A percentile compares a stretch with the other conserved stretches of the same genome.
phyloP scores from a whole-genome alignment of 2,113 vertebrate genomes.

The Coptodon rendalli region DNA sequence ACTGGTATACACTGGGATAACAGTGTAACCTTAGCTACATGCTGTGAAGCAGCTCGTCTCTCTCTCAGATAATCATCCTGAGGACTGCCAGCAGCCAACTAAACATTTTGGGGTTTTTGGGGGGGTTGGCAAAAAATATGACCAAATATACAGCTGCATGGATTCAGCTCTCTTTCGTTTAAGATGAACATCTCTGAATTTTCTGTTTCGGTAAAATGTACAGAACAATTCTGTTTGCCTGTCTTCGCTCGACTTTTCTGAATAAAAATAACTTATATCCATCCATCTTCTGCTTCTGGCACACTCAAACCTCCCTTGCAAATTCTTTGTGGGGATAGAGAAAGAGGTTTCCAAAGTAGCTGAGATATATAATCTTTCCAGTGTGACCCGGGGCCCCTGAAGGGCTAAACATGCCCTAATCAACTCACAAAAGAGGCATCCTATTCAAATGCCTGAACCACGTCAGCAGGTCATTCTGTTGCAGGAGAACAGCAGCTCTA shows the following conservation, averaged over 20 bases:
- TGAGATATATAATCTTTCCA: background rate
- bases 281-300: background rate
- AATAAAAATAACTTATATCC: background rate
- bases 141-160: background rate
- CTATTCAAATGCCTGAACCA: background rate
- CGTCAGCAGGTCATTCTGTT: background rate
- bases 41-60: background rate
- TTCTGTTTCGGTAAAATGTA: background rate
- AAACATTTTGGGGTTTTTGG: background rate
- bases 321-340: background rate
- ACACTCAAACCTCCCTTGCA: background rate
- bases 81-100: background rate
- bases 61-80: background rate
- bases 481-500: background rate
- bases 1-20: background rate
- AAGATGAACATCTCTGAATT: background rate
- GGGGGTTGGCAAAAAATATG: background rate
- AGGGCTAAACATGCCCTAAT: background rate
- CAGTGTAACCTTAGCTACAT: background rate
- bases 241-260: background rate
- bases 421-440: background rate
- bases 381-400: background rate
- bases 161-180: rapidly evolving
- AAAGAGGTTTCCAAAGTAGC: background rate
- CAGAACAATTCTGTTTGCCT: background rate